Conservation (phyloP, 2,888 invertebrate species). For the Melieria crassipennis region DNA sequence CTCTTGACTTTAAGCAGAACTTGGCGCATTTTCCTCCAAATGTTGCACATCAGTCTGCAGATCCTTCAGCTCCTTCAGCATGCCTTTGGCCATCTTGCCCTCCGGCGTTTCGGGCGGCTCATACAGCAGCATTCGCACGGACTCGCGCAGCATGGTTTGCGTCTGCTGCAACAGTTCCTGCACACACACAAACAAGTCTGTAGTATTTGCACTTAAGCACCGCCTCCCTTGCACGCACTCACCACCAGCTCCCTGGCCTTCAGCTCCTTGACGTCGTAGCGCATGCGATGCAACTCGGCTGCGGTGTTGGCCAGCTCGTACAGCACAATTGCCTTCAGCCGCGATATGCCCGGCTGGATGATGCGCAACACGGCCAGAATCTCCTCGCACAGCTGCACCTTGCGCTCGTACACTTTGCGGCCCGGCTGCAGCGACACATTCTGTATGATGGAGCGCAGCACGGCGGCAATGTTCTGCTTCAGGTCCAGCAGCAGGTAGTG, state of each 20-base stretch:
- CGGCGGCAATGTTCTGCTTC: conserved; percentile 75
- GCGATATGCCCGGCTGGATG: conserved; percentile 70
- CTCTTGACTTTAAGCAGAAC: too few relatives aligned
- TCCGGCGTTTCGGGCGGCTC: conserved; percentile 80
- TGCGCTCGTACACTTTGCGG: conserved; percentile 71
- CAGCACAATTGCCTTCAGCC: conserved; percentile 73
- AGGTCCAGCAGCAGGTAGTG: conserved; percentile 76
- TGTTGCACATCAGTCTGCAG: conserved; percentile 68
- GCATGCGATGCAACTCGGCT: conserved; percentile 68
- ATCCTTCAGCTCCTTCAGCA: conserved; percentile 73
- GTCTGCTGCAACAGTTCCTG: conserved; percentile 70
- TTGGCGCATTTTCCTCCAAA: conserved; percentile 39
- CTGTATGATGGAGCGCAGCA: conserved; percentile 67
- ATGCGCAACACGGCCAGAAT: conserved; percentile 73
- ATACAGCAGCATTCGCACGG: conserved; percentile 74
- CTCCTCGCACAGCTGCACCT: conserved; percentile 74
- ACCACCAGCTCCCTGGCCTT: conserved; percentile 51
- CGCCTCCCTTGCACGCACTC: conserved; percentile 10
- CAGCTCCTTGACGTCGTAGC: conserved; percentile 54
- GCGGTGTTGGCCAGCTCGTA: conserved; percentile 80
- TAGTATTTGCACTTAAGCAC: background rate
- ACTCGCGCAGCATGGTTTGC: conserved; percentile 71
- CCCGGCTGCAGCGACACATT: conserved; percentile 68
- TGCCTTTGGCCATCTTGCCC: conserved; percentile 75
- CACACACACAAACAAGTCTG: background rate